Evolutionary conservation across 2,888 invertebrate genomes (phyloP).

Genomic region (Dascillus cervinus): DNA sequence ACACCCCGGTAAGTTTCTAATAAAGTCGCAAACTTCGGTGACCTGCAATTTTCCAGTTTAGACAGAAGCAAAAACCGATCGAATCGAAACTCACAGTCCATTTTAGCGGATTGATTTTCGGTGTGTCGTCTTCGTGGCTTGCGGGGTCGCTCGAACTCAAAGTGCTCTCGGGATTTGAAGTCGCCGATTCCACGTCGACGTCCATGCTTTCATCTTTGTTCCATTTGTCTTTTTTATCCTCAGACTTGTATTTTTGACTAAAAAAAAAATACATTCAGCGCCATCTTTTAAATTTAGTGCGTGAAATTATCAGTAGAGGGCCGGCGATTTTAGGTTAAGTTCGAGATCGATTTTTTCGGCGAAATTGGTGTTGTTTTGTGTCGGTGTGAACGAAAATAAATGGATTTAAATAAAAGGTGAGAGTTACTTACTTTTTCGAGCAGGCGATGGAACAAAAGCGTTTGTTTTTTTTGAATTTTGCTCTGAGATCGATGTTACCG

Average conservation of each 20-base stretch:
- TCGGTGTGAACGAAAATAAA: no score
- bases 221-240: conserved; percentile 33
- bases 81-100: conserved; percentile 50
- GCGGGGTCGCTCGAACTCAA: conserved; percentile 35
- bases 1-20: conserved; percentile 83
- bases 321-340: no score
- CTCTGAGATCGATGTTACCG: conserved; percentile 55
- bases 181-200: conserved; percentile 39
- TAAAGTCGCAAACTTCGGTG: conserved; percentile 81
- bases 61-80: background rate
- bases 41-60: conserved; percentile 47
- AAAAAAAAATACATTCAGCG: no score
- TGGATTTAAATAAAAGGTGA: conserved; percentile 23
- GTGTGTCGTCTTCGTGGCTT: conserved; percentile 42
- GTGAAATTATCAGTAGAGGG: no score
- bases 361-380: no score
- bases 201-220: conserved; percentile 38
- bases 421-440: conserved; percentile 48
- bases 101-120: conserved; percentile 54
- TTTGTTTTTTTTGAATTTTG: conserved; percentile 66
- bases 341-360: no score
- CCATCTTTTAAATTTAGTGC: no score
- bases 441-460: conserved; percentile 70
- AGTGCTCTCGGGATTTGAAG: conserved; percentile 42
- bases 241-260: conserved; percentile 29